Conservation (phyloP, 2,113 vertebrate genomes). For the Danionella cerebrum region DNA sequence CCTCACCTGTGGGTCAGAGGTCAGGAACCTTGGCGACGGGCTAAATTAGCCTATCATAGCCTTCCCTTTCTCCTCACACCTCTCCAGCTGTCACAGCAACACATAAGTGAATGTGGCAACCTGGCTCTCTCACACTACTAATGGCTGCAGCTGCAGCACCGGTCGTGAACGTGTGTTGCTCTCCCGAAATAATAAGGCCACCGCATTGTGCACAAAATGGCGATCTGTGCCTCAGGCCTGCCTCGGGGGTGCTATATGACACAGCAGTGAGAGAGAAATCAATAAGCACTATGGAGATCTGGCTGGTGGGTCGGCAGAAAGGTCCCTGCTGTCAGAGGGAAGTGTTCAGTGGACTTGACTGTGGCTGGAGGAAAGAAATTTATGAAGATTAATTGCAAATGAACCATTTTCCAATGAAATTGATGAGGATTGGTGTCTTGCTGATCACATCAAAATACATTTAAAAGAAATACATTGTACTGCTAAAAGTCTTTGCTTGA, state of each 20-base stretch:
- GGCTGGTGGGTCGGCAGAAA: constrained; percentile 29
- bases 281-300: constrained; percentile 35
- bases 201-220: constrained; percentile 37
- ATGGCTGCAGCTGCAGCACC: constrained; percentile 62
- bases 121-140: constrained; percentile 46
- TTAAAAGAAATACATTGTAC: too few species aligned
- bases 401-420: too few species aligned
- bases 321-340: not conserved
- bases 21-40: constrained; percentile 52
- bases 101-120: constrained; percentile 40
- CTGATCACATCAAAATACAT: too few species aligned
- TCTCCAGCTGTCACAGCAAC: constrained; percentile 61
- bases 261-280: constrained; percentile 13
- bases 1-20: constrained; percentile 66
- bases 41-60: constrained; percentile 59
- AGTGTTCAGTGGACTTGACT: constrained; percentile 34
- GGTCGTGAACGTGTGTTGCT: constrained; percentile 36
- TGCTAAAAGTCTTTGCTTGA: too few species aligned
- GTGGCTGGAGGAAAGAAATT: constrained; percentile 34
- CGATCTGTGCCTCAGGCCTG: constrained; percentile 30
- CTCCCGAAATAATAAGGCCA: constrained; percentile 45
- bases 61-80: constrained; percentile 56
- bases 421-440: too few species aligned
- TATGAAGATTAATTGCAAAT: too few species aligned
- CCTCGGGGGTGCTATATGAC: constrained; percentile 46